Conservation (phyloP, 2,113 vertebrate genomes). For the Panthera leo region DNA sequence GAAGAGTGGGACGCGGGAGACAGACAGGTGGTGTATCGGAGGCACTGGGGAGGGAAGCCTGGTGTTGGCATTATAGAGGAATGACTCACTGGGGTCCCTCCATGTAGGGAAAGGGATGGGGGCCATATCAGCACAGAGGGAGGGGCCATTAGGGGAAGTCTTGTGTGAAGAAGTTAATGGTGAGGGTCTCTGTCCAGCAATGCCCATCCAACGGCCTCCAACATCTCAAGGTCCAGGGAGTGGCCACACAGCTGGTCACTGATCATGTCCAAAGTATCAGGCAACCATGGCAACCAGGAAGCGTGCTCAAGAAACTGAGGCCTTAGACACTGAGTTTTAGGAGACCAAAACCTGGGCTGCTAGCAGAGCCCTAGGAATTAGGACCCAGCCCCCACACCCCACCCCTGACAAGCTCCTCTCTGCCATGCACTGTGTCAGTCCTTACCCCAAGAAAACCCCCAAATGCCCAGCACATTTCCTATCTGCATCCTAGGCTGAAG, state of each 20-base stretch:
- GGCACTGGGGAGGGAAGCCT: neutral
- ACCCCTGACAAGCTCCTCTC: neutral
- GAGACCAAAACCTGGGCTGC: neutral
- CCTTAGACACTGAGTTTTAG: neutral
- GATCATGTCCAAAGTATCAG: neutral
- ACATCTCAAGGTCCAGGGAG: neutral
- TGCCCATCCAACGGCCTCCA: neutral
- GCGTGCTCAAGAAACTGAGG: neutral
- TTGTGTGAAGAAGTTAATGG: neutral
- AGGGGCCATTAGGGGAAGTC: neutral
- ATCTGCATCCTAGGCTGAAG: neutral
- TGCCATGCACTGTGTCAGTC: neutral
- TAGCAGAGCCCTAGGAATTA: neutral
- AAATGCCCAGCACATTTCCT: neutral
- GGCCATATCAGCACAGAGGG: neutral
- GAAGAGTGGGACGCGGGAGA: neutral
- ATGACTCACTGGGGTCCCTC: neutral
- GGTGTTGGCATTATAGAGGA: neutral
- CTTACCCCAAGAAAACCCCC: neutral
- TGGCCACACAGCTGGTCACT: neutral
- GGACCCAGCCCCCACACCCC: neutral
- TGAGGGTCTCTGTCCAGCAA: neutral
- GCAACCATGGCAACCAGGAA: neutral
- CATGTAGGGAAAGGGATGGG: neutral
- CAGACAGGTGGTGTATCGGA: neutral